Conservation (phyloP, 2,888 invertebrate species). For the Agrypnus murinus region DNA sequence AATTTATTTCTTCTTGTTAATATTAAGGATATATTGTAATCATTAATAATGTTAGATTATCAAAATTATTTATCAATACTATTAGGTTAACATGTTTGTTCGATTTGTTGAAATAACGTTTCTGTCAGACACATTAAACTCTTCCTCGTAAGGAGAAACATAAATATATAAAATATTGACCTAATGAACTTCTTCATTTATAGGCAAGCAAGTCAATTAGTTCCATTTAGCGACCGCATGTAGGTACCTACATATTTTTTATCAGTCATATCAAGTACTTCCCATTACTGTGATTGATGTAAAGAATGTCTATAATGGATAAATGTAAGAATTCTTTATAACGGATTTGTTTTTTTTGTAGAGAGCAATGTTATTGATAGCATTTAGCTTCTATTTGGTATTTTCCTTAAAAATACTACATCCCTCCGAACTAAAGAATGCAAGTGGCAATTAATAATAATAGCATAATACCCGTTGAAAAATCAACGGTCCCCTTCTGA, state of each 20-base stretch:
- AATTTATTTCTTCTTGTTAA: too few relatives aligned
- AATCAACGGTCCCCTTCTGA: too few relatives aligned
- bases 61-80: conserved; percentile 14
- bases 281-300: not conserved
- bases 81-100: not conserved
- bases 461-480: too few relatives aligned
- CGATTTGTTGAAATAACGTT: conserved; percentile 30
- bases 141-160: conserved; percentile 6
- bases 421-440: too few relatives aligned
- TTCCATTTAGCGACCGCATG: not conserved
- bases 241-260: too few relatives aligned
- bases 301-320: not conserved
- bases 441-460: too few relatives aligned
- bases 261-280: too few relatives aligned
- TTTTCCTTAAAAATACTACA: too few relatives aligned
- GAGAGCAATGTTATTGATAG: too few relatives aligned
- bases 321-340: not conserved
- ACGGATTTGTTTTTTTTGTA: too few relatives aligned
- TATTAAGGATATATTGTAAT: too few relatives aligned
- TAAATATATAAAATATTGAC: conserved; percentile 10
- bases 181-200: not conserved
- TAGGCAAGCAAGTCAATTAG: not conserved
- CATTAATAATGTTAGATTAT: not conserved
- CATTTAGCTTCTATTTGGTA: too few relatives aligned
- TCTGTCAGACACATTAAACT: conserved; percentile 13